These are phyloP conservation scores for Axea sp. DNA, from an alignment of 2,888 invertebrate genomes.

Conservation along the genomic window DNA sequence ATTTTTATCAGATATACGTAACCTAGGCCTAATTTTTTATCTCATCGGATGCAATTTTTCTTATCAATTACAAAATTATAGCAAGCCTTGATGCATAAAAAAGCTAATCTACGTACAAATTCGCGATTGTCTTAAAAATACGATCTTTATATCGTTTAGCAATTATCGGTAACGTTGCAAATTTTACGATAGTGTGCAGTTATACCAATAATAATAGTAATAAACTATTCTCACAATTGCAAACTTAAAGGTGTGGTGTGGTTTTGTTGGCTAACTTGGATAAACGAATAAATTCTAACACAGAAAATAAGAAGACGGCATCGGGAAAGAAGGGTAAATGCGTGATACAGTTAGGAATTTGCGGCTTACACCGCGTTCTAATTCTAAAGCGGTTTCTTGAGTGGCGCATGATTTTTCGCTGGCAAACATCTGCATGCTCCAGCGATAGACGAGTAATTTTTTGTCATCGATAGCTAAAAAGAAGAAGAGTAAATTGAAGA, in stretches of 20 bases:
- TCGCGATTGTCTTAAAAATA: slow-evolving; percentile 37
- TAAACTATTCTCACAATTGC: slow-evolving; percentile 64
- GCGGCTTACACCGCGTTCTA: slow-evolving; percentile 42
- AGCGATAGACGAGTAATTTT: slow-evolving; percentile 6
- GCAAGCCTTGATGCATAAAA: slow-evolving; percentile 32
- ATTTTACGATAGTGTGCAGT: slow-evolving; percentile 57
- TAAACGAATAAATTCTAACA: slow-evolving; percentile 52
- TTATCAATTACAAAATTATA: slow-evolving; percentile 27
- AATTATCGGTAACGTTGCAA: slow-evolving; percentile 65
- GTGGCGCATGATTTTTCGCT: slow-evolving; percentile 9
- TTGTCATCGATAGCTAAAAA: slow-evolving; percentile 22
- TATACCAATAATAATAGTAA: slow-evolving; percentile 66
- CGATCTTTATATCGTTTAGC: slow-evolving; percentile 54
- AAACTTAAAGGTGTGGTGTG: slow-evolving; percentile 58
- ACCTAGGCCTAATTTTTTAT: no score
- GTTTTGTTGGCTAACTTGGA: slow-evolving; percentile 58
- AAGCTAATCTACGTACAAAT: slow-evolving; percentile 37
- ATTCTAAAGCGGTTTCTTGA: slow-evolving; percentile 13
- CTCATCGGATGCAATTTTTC: no score
- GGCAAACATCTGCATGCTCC: slow-evolving; percentile 17
- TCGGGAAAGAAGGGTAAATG: slow-evolving; percentile 51
- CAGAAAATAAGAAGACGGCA: slow-evolving; percentile 51
- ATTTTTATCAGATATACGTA: no score
- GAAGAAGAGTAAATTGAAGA: no score
- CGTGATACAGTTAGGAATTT: slow-evolving; percentile 68